Percentiles rank a stretch among this genome's conserved stretches.
Conservation (phyloP, 2,888 invertebrate genomes). For the Chrysolina haemoptera region DNA sequence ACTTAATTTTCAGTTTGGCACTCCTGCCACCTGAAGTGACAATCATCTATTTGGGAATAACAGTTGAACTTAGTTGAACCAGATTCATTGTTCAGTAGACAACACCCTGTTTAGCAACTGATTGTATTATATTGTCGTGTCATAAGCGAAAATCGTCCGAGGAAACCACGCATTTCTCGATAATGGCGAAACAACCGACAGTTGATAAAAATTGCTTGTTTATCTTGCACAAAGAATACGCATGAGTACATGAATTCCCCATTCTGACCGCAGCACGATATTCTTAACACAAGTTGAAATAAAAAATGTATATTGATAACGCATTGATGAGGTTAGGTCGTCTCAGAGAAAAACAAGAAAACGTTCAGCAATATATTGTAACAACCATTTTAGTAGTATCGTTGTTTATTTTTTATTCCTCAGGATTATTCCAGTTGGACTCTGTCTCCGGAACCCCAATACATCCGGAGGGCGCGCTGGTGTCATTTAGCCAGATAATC, state of each 20-base stretch:
- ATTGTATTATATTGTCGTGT: not conserved
- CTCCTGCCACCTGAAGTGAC: not conserved
- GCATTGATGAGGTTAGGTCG: too few relatives aligned
- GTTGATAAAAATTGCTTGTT: not conserved
- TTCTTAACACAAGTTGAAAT: too few relatives aligned
- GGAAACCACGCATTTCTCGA: not conserved
- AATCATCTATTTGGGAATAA: not conserved
- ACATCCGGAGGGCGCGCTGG: too few relatives aligned
- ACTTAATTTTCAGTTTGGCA: not conserved
- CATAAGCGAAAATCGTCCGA: not conserved
- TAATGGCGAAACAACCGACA: not conserved
- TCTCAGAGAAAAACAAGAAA: too few relatives aligned
- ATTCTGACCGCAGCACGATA: too few relatives aligned
- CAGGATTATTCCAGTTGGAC: too few relatives aligned
- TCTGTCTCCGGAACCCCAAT: too few relatives aligned
- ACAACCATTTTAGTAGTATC: too few relatives aligned
- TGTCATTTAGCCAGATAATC: too few relatives aligned
- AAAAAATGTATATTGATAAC: too few relatives aligned
- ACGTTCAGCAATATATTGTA: too few relatives aligned
- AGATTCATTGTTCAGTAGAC: not conserved
- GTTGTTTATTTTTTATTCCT: too few relatives aligned
- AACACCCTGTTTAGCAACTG: not conserved
- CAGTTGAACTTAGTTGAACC: not conserved
- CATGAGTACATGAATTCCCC: not conserved
- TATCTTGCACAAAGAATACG: not conserved